phyloP scores from a whole-genome alignment of 2,797 vertebrate species.

The Malurus splendens region DNA sequence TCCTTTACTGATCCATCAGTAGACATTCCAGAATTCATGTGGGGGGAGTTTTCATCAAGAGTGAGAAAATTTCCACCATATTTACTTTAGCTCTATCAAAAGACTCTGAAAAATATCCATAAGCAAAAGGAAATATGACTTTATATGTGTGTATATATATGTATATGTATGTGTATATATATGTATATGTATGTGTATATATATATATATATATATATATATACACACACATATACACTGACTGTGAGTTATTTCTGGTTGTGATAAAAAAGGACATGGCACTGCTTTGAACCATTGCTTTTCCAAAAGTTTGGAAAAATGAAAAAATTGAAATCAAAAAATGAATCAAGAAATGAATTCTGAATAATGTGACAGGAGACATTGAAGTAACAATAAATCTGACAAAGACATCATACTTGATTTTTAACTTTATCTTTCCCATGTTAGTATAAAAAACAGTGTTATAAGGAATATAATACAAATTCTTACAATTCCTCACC shows the following conservation, averaged over 20 bases:
- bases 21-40: not conserved
- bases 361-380: not conserved
- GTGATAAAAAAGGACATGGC: not conserved
- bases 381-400: not conserved
- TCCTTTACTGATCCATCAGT: not conserved
- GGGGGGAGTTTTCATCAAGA: not conserved
- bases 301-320: no score
- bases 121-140: not conserved
- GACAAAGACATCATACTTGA: not conserved
- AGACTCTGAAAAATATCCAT: not conserved
- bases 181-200: rapidly evolving
- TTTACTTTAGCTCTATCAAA: not conserved
- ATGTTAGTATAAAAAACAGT: rapidly evolving
- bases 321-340: no score
- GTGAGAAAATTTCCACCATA: not conserved
- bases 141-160: rapidly evolving
- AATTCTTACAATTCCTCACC: not conserved
- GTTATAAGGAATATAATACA: not conserved
- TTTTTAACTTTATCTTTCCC: not conserved
- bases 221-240: not conserved
- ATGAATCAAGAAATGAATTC: no score
- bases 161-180: no score
- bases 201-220: no score
- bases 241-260: not conserved
- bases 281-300: not conserved